A percentile compares a stretch with the other conserved stretches of the same genome.
phyloP scores from a whole-genome alignment of 2,113 vertebrate species.

The Siphamia tubifer region DNA sequence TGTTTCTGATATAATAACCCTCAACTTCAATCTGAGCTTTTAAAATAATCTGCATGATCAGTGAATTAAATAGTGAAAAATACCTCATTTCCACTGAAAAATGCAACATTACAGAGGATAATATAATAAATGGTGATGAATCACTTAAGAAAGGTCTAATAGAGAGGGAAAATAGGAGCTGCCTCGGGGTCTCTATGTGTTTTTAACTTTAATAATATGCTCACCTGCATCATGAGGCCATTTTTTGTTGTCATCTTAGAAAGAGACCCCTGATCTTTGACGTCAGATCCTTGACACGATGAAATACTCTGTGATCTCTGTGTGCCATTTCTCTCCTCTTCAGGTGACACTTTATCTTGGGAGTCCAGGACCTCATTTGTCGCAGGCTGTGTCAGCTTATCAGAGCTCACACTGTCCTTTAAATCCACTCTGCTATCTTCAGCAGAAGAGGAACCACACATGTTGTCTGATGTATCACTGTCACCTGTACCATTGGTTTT shows the following conservation, averaged over 20 bases:
- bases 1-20: too few relatives aligned
- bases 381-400: background rate
- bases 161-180: too few relatives aligned
- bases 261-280: slow-evolving; percentile 74
- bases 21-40: too few relatives aligned
- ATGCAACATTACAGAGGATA: too few relatives aligned
- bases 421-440: slow-evolving; percentile 39
- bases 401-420: slow-evolving; percentile 34
- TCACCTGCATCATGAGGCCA: slow-evolving; percentile 87
- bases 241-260: slow-evolving; percentile 80
- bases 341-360: slow-evolving; percentile 6
- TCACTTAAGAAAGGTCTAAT: too few relatives aligned
- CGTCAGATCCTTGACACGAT: slow-evolving; percentile 52
- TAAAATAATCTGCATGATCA: too few relatives aligned
- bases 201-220: too few relatives aligned
- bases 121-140: too few relatives aligned
- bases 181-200: too few relatives aligned
- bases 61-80: too few relatives aligned
- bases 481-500: slow-evolving; percentile 27
- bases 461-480: background rate
- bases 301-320: slow-evolving; percentile 30
- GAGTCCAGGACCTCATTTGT: slow-evolving; percentile 20
- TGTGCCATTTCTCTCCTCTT: slow-evolving; percentile 32
- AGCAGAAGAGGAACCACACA: background rate
- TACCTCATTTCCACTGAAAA: too few relatives aligned